phyloP scores from a whole-genome alignment of 1,140 invertebrate species.

The Eulimnadia texana region DNA sequence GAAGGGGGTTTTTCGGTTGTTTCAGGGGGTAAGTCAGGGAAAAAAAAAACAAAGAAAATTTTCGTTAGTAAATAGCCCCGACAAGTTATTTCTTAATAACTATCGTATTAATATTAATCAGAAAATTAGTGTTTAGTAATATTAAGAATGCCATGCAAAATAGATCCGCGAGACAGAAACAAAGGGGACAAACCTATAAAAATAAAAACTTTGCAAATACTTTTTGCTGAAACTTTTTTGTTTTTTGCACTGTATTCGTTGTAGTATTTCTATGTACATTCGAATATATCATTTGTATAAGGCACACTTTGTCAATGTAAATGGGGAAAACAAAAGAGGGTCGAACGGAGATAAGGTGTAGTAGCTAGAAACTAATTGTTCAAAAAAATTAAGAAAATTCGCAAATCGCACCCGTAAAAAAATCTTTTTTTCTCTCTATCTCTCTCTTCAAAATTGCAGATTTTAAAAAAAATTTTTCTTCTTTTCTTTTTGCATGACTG shows the following conservation, averaged over 20 bases:
- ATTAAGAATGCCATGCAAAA: no score
- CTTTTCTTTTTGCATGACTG: neutral
- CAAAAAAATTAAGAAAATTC: neutral
- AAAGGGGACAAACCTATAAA: neutral
- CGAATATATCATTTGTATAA: no score
- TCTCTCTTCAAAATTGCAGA: neutral
- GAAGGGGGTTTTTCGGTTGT: neutral
- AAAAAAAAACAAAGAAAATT: neutral
- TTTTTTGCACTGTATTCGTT: no score
- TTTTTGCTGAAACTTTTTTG: no score
- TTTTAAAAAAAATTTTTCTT: neutral
- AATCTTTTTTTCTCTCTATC: neutral
- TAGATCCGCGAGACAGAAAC: neutral
- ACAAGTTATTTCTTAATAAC: no score
- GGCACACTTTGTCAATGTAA: no score
- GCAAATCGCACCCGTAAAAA: neutral
- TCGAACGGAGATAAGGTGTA: neutral
- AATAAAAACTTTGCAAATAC: no score
- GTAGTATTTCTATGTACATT: no score
- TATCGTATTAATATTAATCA: no score
- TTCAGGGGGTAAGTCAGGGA: neutral
- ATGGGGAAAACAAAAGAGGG: neutral
- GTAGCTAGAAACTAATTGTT: no score
- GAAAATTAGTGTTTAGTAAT: no score
- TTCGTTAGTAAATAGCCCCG: neutral